These are phyloP conservation scores for Aricia agestis DNA, from an alignment of 1,140 invertebrate species.

Conservation along the genomic window DNA sequence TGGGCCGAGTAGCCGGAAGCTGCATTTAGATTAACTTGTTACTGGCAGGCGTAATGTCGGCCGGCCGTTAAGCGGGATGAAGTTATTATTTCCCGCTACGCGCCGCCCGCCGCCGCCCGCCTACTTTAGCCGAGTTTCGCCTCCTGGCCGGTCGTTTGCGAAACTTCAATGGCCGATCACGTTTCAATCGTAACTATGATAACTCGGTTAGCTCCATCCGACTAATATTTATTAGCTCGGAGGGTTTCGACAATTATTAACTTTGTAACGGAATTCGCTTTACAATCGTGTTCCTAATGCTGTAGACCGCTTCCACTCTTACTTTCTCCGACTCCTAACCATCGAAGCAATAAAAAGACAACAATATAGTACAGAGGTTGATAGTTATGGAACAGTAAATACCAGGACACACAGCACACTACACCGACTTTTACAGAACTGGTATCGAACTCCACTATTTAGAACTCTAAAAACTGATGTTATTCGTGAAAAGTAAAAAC, in stretches of 20 bases:
- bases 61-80: slow-evolving; percentile 62
- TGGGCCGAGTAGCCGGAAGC: slow-evolving; percentile 52
- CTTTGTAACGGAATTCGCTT: slow-evolving; percentile 18
- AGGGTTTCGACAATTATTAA: slow-evolving; percentile 37
- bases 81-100: slow-evolving; percentile 73
- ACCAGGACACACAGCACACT: neutral
- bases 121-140: slow-evolving; percentile 69
- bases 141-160: slow-evolving; percentile 56
- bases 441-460: neutral
- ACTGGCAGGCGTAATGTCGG: slow-evolving; percentile 73
- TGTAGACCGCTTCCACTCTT: neutral
- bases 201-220: slow-evolving; percentile 50
- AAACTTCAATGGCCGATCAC: slow-evolving; percentile 68
- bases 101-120: slow-evolving; percentile 37
- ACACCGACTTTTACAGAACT: neutral
- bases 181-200: slow-evolving; percentile 55
- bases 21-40: slow-evolving; percentile 75
- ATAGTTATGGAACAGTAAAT: neutral
- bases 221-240: slow-evolving; percentile 47
- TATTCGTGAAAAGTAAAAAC: slow-evolving; percentile 9
- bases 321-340: neutral
- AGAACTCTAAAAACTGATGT: neutral
- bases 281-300: neutral
- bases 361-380: neutral
- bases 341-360: neutral